Conservation (phyloP, 2,888 invertebrate species). For the Calameuta filiformis region DNA sequence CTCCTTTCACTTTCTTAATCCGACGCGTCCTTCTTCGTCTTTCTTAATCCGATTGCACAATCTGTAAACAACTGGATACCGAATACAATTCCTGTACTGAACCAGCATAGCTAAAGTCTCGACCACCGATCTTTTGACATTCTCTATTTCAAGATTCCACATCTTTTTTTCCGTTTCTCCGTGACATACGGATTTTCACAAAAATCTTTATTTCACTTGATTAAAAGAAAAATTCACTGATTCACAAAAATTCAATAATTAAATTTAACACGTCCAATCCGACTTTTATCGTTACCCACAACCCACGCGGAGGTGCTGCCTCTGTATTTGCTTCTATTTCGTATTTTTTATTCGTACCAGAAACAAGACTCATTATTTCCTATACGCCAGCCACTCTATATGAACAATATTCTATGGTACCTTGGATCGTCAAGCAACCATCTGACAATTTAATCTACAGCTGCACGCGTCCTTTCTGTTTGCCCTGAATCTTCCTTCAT, state of each 20-base stretch:
- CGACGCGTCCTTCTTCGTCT: background rate
- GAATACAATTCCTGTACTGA: background rate
- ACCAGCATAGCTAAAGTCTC: background rate
- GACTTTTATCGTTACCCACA: background rate
- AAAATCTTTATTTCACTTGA: too few species aligned
- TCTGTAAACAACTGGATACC: background rate
- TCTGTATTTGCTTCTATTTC: background rate
- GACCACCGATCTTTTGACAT: background rate
- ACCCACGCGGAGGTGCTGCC: too few species aligned
- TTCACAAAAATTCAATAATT: too few species aligned
- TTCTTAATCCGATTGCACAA: background rate
- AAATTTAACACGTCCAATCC: background rate
- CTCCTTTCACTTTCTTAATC: background rate
- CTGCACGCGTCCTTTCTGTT: background rate
- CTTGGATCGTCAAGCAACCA: conserved; percentile 7
- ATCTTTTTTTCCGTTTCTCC: too few species aligned
- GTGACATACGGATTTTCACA: too few species aligned
- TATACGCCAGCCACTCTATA: conserved; percentile 12
- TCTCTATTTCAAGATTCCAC: too few species aligned
- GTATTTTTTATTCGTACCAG: background rate
- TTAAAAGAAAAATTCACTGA: background rate
- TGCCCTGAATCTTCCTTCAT: background rate
- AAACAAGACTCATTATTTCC: conserved; percentile 10
- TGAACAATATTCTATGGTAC: conserved; percentile 13
- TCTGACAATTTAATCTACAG: background rate